Conservation (phyloP, 2,113 vertebrate genomes). For the Xyrauchen texanus region DNA sequence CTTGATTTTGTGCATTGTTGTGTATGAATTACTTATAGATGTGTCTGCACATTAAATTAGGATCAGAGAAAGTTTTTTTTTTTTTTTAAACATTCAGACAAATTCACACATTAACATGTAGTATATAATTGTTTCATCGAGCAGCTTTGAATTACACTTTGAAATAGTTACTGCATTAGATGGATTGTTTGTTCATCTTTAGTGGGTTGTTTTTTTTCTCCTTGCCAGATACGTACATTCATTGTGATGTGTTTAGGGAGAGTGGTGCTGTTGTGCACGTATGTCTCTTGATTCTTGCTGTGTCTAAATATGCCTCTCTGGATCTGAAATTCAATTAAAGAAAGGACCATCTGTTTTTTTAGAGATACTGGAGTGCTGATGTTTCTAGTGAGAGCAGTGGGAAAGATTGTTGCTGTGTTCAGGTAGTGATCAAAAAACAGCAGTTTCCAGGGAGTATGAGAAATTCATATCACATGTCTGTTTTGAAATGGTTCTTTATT, state of each 20-base stretch:
- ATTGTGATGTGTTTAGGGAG: constrained; percentile 3
- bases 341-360: constrained; percentile 29
- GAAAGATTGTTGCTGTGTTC: neutral
- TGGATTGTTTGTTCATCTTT: neutral
- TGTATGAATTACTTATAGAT: no score
- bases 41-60: no score
- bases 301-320: constrained; percentile 24
- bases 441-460: neutral
- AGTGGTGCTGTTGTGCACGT: neutral
- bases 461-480: neutral
- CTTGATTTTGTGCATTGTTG: no score
- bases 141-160: no score
- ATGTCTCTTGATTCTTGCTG: constrained; percentile 29
- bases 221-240: neutral
- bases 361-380: constrained; percentile 9
- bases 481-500: neutral
- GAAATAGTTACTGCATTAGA: no score
- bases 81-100: no score
- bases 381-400: neutral
- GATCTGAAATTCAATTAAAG: neutral
- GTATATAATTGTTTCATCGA: no score
- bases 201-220: constrained; percentile 18
- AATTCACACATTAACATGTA: no score
- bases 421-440: neutral
- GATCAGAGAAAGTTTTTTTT: no score